Base-by-base conservation (phyloP, 2,888 invertebrate genomes). In the Drosophila differens region DNA sequence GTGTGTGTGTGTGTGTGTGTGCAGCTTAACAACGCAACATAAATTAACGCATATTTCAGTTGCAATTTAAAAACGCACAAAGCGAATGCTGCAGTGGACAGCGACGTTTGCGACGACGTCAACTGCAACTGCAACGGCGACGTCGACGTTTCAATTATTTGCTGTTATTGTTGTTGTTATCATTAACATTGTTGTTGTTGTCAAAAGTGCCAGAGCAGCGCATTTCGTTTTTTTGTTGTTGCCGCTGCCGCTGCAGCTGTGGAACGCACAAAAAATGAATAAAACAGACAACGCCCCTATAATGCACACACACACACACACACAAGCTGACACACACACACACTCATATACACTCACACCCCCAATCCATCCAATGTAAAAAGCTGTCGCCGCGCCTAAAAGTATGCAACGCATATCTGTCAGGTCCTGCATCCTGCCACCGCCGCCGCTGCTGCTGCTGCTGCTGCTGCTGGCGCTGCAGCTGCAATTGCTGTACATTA, bases 31-130 rank as follows among this genome's bases (percentile, higher is more conserved):
- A 79, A 74, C 80, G 72, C 81, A 89, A 87, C 85, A 85, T 85
- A 85, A 86, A 86, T 89, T 86, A 86, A 86, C 89, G 86, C 85
- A 85, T 85, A 85, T 85, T 85, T 85, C 85, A 86, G 89, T 79
- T 85, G 89, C 86, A 85, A 86, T 85, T 86, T 86, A 89, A 85
- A 89, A 85, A 89, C 73, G 84, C 80, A 83, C 89, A 85, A 86
- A 81, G 82, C 82, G 85, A 88, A 80, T 73, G 68, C 82, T 76
- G 81, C 77, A 69, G 64, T 61, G 74, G 86, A 74, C 78, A 81
- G 55, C 79, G 64, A 62, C 67, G 63, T 32, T 51, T 16, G 47
- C 47, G 25, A 25, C 52, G 66, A 52, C 73, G 52, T 33, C 73
- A 51, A 53, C 63, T 47, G 55, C 61, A 47, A 22, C 85, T 47